Evolutionary conservation across 2,797 vertebrate genomes (phyloP), one percentile per base, ranked within the genome.

Genomic region (Podarcis siculus): DNA sequence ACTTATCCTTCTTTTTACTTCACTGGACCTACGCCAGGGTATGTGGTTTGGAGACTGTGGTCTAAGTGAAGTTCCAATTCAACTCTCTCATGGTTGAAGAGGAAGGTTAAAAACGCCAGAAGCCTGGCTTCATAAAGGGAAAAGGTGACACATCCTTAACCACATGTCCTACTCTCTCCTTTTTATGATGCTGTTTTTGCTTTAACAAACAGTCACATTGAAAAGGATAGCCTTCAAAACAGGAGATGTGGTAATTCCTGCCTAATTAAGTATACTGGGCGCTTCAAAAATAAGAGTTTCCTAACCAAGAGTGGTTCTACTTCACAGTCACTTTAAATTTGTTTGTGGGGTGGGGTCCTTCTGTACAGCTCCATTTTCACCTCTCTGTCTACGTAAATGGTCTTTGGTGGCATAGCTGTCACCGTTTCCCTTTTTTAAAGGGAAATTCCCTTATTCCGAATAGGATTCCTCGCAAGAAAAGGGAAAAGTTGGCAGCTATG

Each of bases 191-290:
- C 42, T 83, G 25, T 76, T 61, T 75, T 64, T 39, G 15, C 61
- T 58, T 37, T 73, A 10, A 49, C 32, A 76, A 77, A 66, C 27
- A 67, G 67, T 58, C 7, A 8, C 27, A 32, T 9, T 67, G 58
- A 87, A 91, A 93, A 87, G 42, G 30, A 85, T 72, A 42, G 5
- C 35, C 35, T 87, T 66, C 58, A 83, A 90, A 30, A 80, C 7
- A 69, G 82, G 87, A 93, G 90, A 89, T 4, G 10, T 45, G 81
- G 9, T 61, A 15, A 37, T 81, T 61, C 10, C 25, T 91, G 78
- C 88, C 2, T 9, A 25, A 3, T 87, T 85, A 89, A 71, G 82
- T 9, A 64, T 12, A 0, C 69, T 89, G 79, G 39, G 13, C 78
- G 10, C 79, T 30, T 35, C 13, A 90, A 87, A 91, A 12, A 23